These are phyloP conservation scores for Sinonovacula constricta DNA, from an alignment of 1,140 invertebrate species.

Conservation along the genomic window DNA sequence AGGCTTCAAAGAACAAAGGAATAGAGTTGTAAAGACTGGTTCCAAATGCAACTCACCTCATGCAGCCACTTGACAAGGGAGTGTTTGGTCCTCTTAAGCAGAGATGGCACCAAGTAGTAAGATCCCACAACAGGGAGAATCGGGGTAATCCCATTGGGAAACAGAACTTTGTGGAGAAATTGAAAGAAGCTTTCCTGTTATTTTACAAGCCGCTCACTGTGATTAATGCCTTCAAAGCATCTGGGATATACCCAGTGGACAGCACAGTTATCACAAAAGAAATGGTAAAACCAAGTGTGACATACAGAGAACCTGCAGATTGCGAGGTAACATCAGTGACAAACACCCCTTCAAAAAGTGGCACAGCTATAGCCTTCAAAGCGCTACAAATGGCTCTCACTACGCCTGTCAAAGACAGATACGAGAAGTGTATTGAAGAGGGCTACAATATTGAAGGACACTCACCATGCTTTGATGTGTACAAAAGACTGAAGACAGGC, in stretches of 20 bases:
- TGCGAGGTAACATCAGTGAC: not conserved
- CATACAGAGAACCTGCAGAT: not conserved
- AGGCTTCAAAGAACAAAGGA: not conserved
- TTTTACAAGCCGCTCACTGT: constrained; percentile 55
- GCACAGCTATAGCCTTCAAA: not conserved
- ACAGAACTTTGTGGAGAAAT: constrained; percentile 53
- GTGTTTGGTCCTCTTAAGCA: constrained; percentile 51
- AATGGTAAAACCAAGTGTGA: constrained; percentile 23
- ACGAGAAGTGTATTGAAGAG: constrained; percentile 16
- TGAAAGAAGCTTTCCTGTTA: constrained; percentile 42
- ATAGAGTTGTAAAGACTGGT: constrained; percentile 52
- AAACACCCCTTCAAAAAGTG: not conserved
- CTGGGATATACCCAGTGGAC: constrained; percentile 45
- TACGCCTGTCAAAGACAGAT: constrained; percentile 21
- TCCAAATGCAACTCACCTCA: constrained; percentile 52
- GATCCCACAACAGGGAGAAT: constrained; percentile 37
- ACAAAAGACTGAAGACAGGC: not conserved
- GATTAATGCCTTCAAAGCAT: constrained; percentile 43
- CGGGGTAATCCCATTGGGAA: constrained; percentile 38
- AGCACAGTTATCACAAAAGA: constrained; percentile 14
- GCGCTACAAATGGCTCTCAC: constrained; percentile 9
- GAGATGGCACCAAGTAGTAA: constrained; percentile 34
- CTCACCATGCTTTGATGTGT: constrained; percentile 13
- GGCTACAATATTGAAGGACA: not conserved
- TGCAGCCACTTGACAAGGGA: constrained; percentile 54